A percentile compares a stretch with the other conserved stretches of the same genome.
These are phyloP conservation scores for Cliona cf. orientalis DNA, from an alignment of 37 sponge, comb jelly and placozoan genomes.

Conservation along the genomic window DNA sequence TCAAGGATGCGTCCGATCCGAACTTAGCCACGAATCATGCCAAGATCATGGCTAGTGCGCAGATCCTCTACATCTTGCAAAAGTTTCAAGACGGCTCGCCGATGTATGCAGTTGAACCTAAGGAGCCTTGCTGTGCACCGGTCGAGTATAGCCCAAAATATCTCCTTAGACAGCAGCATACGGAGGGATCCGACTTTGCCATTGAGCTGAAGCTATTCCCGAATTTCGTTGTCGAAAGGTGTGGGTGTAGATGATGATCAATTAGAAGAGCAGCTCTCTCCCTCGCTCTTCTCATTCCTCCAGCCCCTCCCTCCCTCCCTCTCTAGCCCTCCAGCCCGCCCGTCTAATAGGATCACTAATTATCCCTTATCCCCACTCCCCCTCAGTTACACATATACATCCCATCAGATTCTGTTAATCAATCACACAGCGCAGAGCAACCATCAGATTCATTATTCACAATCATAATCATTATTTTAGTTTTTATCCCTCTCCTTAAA, in stretches of 20 bases:
- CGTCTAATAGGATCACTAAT: too few species aligned
- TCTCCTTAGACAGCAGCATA: background rate
- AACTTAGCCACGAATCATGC: conserved; percentile 16
- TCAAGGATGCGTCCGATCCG: background rate
- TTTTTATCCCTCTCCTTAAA: too few species aligned
- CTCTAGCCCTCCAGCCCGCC: too few species aligned
- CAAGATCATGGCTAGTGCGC: conserved; percentile 1
- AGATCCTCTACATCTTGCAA: background rate
- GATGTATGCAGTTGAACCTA: background rate
- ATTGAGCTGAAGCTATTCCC: background rate
- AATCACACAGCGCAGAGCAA: too few species aligned
- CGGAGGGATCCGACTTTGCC: background rate
- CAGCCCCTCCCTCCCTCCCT: too few species aligned
- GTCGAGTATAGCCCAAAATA: conserved; percentile 7
- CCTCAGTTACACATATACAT: too few species aligned
- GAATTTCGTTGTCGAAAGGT: background rate
- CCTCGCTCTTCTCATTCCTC: too few species aligned
- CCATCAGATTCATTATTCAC: too few species aligned
- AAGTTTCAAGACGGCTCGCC: background rate
- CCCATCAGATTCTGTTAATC: too few species aligned
- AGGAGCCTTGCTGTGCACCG: conserved; percentile 47
- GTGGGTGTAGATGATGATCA: conserved; percentile 42
- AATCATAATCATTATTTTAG: too few species aligned
- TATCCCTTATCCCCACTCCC: too few species aligned
- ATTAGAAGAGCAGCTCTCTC: too few species aligned